Evolutionary conservation across 1,140 invertebrate species (phyloP), one percentile per base, ranked within the genome.

Genomic region (Drosophila neocordata): DNA sequence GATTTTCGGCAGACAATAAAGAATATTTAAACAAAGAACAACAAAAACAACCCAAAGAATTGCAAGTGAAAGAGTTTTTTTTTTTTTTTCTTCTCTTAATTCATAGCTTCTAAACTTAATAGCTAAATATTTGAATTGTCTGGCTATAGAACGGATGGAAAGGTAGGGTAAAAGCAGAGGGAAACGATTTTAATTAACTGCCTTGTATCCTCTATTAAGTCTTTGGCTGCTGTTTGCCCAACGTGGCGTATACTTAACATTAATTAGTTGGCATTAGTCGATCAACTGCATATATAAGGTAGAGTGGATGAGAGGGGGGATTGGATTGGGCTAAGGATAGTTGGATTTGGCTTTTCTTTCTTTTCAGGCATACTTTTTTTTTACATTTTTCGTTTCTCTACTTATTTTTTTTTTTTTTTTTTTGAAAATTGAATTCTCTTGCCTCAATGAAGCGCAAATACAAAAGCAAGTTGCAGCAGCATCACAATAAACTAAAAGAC

Each of bases 401-500:
- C 60, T 34, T 38, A 44, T 58, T 66, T 59, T 66, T 64, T 18
- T 65, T 38, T 13, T 8, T 22, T 31, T 62, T 31, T 56, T 65
- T 60, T 81, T 80, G 75, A 87, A 87, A 87, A 87, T 87, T 87
- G 82, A 87, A 87, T 87, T 87, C 78, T 48, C 61, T 69, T 87
- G 83, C 82, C 72, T 87, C 75, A 82, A 73, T 77, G 78, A 76
- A 87, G 70, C 70, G 74, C 82, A 85, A 85, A 78, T 66, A 87
- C 82, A 81, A 87, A 82, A 82, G 75, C 67, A 59, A 70, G 53
- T 51, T 63, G 59, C 53, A 44, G 75, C 67, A 67, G 65, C 70
- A 65, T 65, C 68, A 87, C 83, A 72, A 87, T 88, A 82, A 81
- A 87, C 79, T 87, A 87, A 87, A 87, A 82, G 82, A 87, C 75